Base-by-base conservation (phyloP, 2,797 vertebrate species). In the Darevskia mixta region DNA sequence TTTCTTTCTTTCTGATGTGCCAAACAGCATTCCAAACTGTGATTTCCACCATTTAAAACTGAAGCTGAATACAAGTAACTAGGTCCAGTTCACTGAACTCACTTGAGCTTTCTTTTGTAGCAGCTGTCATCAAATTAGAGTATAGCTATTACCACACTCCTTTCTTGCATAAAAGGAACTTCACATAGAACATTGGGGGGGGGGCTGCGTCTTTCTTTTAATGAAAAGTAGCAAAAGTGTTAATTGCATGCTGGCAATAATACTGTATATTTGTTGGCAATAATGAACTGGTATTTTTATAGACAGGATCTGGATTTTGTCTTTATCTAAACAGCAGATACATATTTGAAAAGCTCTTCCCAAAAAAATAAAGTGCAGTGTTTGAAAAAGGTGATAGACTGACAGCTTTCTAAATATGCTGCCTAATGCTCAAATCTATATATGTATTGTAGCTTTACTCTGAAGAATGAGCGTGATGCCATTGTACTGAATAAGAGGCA, bases 11-110 rank as follows among this genome's bases (percentile, higher is more conserved):
- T 86, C 0, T 58, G 82, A 35, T n/a, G 7, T 43, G 76, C 0
- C 66, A 87, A 90, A 90, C 61, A n/a, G 45, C 0, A 0, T 81
- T 87, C 23, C 38, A 92, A 89, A 91, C 49, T 69, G 58, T 1
- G 23, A 3, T 73, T 91, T 92, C 87, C 61, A 25, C 49, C 3
- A 77, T 91, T 89, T 90, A n/a, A 91, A 92, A 92, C 90, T 89
- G 75, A 93, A 92, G 61, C 0, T 1, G 18, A 91, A 91, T 64
- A 8, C 2, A 67, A 69, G 5, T 27, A 85, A 61, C 82, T 92
- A 90, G 35, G 86, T 87, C 3, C 29, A 83, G 83, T 87, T 92
- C 84, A 88, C 20, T 3, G 7, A 92, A 92, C 83, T 61, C 2
- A 71, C n/a, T 82, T 85, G 35, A 87, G 77, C 67, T 80, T 88